Evolutionary conservation across 2,888 invertebrate genomes (phyloP), one percentile per base, ranked within the genome.

Genomic region (Campoplex nolae): DNA sequence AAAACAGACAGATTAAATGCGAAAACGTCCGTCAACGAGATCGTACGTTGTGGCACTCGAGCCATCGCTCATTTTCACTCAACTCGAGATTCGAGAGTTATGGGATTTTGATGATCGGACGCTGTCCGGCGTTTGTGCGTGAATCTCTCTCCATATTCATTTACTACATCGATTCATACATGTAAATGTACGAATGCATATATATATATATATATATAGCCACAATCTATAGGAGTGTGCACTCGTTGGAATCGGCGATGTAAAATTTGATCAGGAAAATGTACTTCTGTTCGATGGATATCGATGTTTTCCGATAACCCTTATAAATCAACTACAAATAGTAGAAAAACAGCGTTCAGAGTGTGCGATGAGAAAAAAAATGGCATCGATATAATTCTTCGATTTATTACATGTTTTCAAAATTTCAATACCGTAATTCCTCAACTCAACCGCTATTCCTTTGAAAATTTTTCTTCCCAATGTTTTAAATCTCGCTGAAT

Each of bases 51-150:
- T 54, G 82, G 54, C 75, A 84, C 82, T 56, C 73, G 84, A 74
- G 82, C 78, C 74, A 87, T 87, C 86, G 84, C 81, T 87, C 84
- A 84, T 84, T 82, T 78, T 70, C 78, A 78, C 38, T 80, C 76
- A 70, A 67, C 68, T 75, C 56, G 78, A 62, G 23, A 70, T 67
- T 54, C 77, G 38, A 77, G 87, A 87, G 87, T 87, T 87, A 87
- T 87, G 84, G 81, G 84, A 75, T 87, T 87, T 87, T 87, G 87
- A 87, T 87, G 82, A 87, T 84, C 82, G 78, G 87, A 82, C 82
- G 84, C 62, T 74, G 77, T 78, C 81, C 81, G 78, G 84, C 58
- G 78, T 82, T 81, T 82, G 82, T 75, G 84, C 79, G 68, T 79
- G 65, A 51, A 73, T 79, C 62, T 85, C 83, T 85, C 68, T 73